Evolutionary conservation across 2,888 invertebrate genomes (phyloP).

Genomic region (Drosophila paramelanica): DNA sequence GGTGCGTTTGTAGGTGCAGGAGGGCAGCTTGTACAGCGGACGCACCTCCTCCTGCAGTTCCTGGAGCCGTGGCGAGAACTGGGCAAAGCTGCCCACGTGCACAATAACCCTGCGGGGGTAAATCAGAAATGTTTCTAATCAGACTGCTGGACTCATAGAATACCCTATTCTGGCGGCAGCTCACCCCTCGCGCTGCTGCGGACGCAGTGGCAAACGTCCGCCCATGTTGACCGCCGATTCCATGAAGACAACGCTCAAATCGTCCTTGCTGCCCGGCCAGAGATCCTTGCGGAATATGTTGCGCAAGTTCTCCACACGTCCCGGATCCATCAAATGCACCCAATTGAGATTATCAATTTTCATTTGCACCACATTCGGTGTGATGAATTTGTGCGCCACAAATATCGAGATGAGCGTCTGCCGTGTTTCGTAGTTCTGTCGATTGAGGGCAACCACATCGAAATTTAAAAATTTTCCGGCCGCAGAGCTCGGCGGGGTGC

Average conservation of each 20-base stretch:
- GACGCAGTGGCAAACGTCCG: slow-evolving; percentile 92
- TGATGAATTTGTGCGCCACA: slow-evolving; percentile 89
- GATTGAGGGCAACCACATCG: slow-evolving; percentile 91
- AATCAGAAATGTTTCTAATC: background rate
- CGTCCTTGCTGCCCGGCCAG: slow-evolving; percentile 91
- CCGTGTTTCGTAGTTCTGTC: slow-evolving; percentile 91
- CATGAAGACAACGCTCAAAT: slow-evolving; percentile 92
- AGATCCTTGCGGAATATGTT: slow-evolving; percentile 91
- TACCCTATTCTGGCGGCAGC: background rate
- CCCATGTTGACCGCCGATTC: slow-evolving; percentile 94
- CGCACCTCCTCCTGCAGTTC: slow-evolving; percentile 90
- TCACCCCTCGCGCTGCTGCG: slow-evolving; percentile 93
- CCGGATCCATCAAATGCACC: slow-evolving; percentile 92
- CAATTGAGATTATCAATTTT: slow-evolving; percentile 96
- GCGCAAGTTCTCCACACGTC: slow-evolving; percentile 90
- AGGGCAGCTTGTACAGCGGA: slow-evolving; percentile 90
- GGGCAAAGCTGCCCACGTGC: slow-evolving; percentile 90
- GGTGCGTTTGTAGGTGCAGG: slow-evolving; percentile 94
- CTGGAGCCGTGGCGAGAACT: slow-evolving; percentile 87
- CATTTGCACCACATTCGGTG: slow-evolving; percentile 91
- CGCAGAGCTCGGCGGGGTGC: slow-evolving; percentile 90
- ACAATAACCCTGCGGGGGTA: slow-evolving; percentile 88
- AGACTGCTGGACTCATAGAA: too few species aligned
- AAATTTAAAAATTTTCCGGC: slow-evolving; percentile 86
- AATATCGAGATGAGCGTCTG: slow-evolving; percentile 88